Base-by-base conservation (phyloP, 1,140 invertebrate species). In the Bombus superbus region DNA sequence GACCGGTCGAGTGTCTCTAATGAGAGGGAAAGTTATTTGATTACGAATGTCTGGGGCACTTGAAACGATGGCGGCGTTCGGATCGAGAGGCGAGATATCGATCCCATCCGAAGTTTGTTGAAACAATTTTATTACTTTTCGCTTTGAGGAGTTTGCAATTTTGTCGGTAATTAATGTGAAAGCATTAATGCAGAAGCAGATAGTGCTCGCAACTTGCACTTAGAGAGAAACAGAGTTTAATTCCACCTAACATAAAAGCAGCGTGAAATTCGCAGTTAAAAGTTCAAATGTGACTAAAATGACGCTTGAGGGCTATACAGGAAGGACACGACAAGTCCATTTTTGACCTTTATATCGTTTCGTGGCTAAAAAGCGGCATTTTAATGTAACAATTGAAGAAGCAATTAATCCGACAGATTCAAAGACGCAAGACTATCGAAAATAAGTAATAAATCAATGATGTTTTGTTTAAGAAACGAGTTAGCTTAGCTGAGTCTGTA, bases 1-100 rank as follows among this genome's bases (percentile, higher is more conserved):
- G 32, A 71, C 28, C n/a, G 74, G 57, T 84, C 82, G 75, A 69
- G 74, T 77, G 44, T 83, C 82, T 40, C 64, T 69, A 83, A 83
- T 57, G 74, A 81, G 82, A 68, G 73, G 44, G 75, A 71, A 69
- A 84, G 75, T 84, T 84, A 57, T 71, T 78, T 78, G 74, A 80
- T 83, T 83, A 68, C 74, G 74, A 83, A 78, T 42, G 82, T 57
- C 82, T 76, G 72, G 35, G 64, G 15, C 57, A 68, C 73, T 83
- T 6, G 81, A 53, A 66, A 4, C 81, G 18, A n/a, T 6, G 62
- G 42, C 40, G 38, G n/a, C 35, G 38, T 22, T 18, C 18, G 10
- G 32, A 79, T 79, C 42, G 35, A 47, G 38, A 35, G 57, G 11
- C n/a, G n/a, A 38, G 11, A 64, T 64, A 64, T 82, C 47, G 69